Evolutionary conservation across 2,888 invertebrate species (phyloP), one percentile per base, ranked within the genome.

Genomic region (Latrodectus hesperus): DNA sequence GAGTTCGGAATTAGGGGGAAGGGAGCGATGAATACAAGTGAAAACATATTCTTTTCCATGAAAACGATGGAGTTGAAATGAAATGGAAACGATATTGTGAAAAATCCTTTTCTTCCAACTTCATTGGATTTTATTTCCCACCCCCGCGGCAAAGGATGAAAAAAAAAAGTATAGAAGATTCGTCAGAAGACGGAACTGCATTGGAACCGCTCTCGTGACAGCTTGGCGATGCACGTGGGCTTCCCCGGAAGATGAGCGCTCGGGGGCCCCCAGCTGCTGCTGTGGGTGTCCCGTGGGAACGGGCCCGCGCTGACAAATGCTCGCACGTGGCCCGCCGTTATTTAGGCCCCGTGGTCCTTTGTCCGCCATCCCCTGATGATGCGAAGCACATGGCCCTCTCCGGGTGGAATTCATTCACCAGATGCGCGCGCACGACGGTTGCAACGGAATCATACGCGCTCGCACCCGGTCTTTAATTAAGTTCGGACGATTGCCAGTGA

Each of bases 261-360:
- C 52, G 49, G 51, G 68, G 70, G 68, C n/a, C 83, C 70, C 76
- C 38, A 76, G 70, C 76, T 76, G 76, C 81, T 65, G 83, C 81
- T 65, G 83, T 83, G 76, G 83, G 83, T 76, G 83, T 83, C 83
- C 83, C 83, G 83, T 83, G 83, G 83, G 83, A 83, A 83, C 49
- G 76, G 83, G 76, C 60, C 51, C 72, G 80, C 80, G 26, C 65
- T 49, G 77, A 77, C 77, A 76, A 52, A 75, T 75, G 53, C 67
- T 53, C 67, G 74, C 74, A 70, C 76, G 83, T 76, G 83, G 83
- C 71, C 71, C 52, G 70, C 76, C 70, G 83, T 76, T 83, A 71
- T 77, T 52, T 65, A 49, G 71, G 71, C 71, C 83, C 76, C 76
- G 64, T 49, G 76, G 53, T 68, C 68, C 75, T 83, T 83, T 83